Conservation (phyloP, 1,140 invertebrate species). For the Lepidurus couesii region DNA sequence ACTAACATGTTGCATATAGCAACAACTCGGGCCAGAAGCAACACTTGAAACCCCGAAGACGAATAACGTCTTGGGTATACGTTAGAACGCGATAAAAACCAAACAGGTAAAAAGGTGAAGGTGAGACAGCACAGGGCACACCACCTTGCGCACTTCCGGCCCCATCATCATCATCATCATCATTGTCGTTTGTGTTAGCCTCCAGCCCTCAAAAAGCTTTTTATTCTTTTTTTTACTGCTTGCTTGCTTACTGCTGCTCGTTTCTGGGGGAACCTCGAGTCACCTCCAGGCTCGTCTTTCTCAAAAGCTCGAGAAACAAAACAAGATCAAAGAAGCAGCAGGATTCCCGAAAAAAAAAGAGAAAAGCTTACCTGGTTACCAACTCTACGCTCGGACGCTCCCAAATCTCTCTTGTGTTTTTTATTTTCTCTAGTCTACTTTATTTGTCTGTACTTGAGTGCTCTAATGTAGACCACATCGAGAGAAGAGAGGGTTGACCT, state of each 20-base stretch:
- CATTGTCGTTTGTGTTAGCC: neutral
- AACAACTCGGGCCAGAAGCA: neutral
- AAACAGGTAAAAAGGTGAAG: constrained; percentile 22
- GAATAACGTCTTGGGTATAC: neutral
- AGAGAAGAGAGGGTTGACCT: neutral
- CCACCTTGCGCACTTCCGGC: neutral
- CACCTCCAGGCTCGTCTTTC: neutral
- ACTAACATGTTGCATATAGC: constrained; percentile 19
- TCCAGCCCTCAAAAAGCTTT: neutral
- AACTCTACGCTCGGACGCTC: constrained; percentile 13
- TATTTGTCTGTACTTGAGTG: neutral
- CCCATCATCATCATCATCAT: neutral
- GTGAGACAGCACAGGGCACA: constrained; percentile 13
- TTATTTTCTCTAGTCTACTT: neutral
- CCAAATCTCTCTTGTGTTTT: neutral
- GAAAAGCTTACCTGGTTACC: neutral
- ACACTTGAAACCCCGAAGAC: neutral
- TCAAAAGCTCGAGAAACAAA: neutral
- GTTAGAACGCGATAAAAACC: neutral
- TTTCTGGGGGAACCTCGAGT: neutral
- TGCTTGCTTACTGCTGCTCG: neutral
- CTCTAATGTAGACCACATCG: neutral
- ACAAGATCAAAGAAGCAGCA: neutral
- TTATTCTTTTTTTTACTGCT: neutral
- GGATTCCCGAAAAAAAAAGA: neutral